A percentile compares a stretch with the other conserved stretches of the same genome.
These are phyloP conservation scores for Bathynomus jamesi DNA, from an alignment of 1,140 invertebrate genomes.

Conservation along the genomic window DNA sequence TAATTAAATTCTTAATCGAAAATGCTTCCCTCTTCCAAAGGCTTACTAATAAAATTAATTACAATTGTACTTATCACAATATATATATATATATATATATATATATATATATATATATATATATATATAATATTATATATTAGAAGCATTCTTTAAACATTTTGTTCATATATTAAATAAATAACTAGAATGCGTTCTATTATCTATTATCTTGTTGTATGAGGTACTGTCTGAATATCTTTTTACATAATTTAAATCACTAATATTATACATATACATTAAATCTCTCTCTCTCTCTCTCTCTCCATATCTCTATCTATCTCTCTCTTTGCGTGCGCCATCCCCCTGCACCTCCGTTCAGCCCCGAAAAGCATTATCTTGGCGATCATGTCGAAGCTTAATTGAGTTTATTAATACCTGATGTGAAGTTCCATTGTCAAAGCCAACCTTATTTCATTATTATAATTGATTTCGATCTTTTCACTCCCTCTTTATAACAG, in stretches of 20 bases:
- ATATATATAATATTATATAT: not conserved
- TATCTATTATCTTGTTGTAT: too few species aligned
- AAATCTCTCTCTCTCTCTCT: not conserved
- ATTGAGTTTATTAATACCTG: not conserved
- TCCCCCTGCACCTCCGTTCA: not conserved
- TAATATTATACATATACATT: not conserved
- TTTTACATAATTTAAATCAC: not conserved
- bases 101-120: conserved; percentile 16
- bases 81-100: conserved; percentile 17
- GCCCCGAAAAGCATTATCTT: not conserved
- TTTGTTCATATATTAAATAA: too few species aligned
- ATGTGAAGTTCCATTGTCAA: not conserved
- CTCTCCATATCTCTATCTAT: conserved; percentile 3
- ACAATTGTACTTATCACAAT: too few species aligned
- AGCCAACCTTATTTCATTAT: not conserved
- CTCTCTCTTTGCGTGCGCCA: not conserved
- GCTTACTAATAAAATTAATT: too few species aligned
- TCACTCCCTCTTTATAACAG: not conserved
- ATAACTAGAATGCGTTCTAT: too few species aligned
- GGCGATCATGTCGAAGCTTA: not conserved
- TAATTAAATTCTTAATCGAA: too few species aligned
- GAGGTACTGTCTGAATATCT: not conserved
- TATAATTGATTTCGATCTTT: not conserved
- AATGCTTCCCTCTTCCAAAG: too few species aligned
- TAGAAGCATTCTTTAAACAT: too few species aligned